Evolutionary conservation across 2,888 invertebrate species (phyloP).

Genomic region (Choreutis nemorana): DNA sequence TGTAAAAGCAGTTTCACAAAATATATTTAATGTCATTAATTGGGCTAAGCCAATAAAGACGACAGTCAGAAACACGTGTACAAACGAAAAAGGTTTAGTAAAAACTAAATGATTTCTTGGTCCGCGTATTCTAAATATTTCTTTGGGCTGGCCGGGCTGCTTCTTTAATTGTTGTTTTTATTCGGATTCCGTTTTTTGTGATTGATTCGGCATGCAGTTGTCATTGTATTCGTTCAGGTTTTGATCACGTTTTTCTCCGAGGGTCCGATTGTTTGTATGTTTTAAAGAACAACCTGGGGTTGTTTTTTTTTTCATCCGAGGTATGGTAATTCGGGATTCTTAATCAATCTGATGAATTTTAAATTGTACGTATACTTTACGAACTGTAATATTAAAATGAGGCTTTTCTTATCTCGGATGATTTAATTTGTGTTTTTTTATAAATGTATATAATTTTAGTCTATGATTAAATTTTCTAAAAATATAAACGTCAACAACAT

Average conservation of each 20-base stretch:
- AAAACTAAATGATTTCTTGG: conserved; percentile 19
- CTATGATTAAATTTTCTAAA: too few relatives aligned
- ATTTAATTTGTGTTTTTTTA: not conserved
- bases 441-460: not conserved
- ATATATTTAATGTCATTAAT: conserved; percentile 52
- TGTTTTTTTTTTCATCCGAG: conserved; percentile 27
- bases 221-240: conserved; percentile 61
- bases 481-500: too few relatives aligned
- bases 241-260: conserved; percentile 45
- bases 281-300: conserved; percentile 41
- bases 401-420: not conserved
- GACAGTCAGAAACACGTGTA: conserved; percentile 55
- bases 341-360: conserved; percentile 52
- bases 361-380: conserved; percentile 15
- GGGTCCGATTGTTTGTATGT: conserved; percentile 57
- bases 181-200: conserved; percentile 63
- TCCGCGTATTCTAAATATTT: conserved; percentile 58
- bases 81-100: conserved; percentile 21
- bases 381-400: not conserved
- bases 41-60: conserved; percentile 62
- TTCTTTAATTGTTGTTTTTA: conserved; percentile 64
- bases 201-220: conserved; percentile 64
- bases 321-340: conserved; percentile 43
- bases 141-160: conserved; percentile 40
- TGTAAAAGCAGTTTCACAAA: conserved; percentile 35